Base-by-base conservation (phyloP, 2,797 vertebrate genomes). In the Enteromius fasciolatus region DNA sequence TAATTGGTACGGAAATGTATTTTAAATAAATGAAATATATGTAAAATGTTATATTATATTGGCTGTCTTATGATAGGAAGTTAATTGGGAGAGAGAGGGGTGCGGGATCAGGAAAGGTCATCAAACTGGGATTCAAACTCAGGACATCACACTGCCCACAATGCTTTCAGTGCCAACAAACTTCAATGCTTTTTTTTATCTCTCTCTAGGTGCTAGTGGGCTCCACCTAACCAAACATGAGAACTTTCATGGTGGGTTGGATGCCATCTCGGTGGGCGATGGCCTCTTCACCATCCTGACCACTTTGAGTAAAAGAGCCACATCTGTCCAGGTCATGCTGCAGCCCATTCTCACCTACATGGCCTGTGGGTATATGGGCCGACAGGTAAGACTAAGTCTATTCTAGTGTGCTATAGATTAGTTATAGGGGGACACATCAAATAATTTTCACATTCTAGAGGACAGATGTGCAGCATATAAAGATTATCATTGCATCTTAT, bases 361-460 rank as follows among this genome's bases (percentile, higher is more conserved):
- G 98, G 98, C 98, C 80, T 99, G 98, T 91, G 98, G 98, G 0
- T 99, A 99, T 91, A 99, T 99, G 98, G 98, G 98, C 81, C 94
- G 98, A 92, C 98, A 99, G 93, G 98, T 99, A 89, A 94, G 94
- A 4, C 14, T 15, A 0, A 8, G 12, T 57, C 41, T 41, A 7
- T 59, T 5, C 72, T 57, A 31, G 18, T 20, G n/a, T 78, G 10
- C 4, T 66, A 15, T 50, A 44, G 4, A 31, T 33, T 74, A 0
- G n/a, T 10, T 44, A 44, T 12, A 41, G 20, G 0, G 1, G n/a
- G n/a, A 52, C 46, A 20, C 69, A 73, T 36, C 7, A 48, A 48
- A 63, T 7, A 25, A 12, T 39, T 39, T 33, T 39, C 36, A 61
- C 5, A 25, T 76, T 61, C 59, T 25, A 17, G 25, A 18, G 15